These are phyloP conservation scores for Tetranychus cinnabarinus DNA, from an alignment of 1,140 invertebrate genomes.

Conservation along the genomic window DNA sequence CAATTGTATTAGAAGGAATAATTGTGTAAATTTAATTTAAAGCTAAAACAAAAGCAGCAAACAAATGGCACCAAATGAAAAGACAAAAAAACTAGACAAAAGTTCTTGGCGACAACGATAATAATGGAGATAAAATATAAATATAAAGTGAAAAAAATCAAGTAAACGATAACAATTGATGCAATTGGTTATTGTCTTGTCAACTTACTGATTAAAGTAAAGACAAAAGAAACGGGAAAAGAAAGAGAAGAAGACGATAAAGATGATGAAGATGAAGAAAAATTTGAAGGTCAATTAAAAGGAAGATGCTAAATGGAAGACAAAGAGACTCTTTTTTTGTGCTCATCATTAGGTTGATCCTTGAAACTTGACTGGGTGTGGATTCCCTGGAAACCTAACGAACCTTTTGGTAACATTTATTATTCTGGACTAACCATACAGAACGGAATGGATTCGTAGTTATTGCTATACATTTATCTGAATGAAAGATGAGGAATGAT, in stretches of 20 bases:
- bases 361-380: neutral
- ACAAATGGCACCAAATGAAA: neutral
- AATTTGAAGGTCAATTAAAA: neutral
- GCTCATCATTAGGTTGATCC: neutral
- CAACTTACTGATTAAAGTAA: neutral
- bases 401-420: too few relatives aligned
- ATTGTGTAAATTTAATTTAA: too few relatives aligned
- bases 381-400: too few relatives aligned
- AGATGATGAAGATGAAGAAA: neutral
- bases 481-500: too few relatives aligned
- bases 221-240: neutral
- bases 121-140: neutral
- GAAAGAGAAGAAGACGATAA: neutral
- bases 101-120: neutral
- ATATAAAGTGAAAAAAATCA: neutral
- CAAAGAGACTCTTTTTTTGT: neutral
- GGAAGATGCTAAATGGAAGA: neutral
- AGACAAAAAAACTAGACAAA: neutral
- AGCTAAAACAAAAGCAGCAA: neutral
- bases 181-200: neutral
- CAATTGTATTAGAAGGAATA: too few relatives aligned
- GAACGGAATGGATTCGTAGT: too few relatives aligned
- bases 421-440: too few relatives aligned
- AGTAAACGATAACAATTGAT: neutral
- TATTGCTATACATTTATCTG: too few relatives aligned